Percentiles rank a stretch among this genome's conserved stretches.
Evolutionary conservation across 2,888 invertebrate species (phyloP).

Genomic region (Acrobasis repandana): DNA sequence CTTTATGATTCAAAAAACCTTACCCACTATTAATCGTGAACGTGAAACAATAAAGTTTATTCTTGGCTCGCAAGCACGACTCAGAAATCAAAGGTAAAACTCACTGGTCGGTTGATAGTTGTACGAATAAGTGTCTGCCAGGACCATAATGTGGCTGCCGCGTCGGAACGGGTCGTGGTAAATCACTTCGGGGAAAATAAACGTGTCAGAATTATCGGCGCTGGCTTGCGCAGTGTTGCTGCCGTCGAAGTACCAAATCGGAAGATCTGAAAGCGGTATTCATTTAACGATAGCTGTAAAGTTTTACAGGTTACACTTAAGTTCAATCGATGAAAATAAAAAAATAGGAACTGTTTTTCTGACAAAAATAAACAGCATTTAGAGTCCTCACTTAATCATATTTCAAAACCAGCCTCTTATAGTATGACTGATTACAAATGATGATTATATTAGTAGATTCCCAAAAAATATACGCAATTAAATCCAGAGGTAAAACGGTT

Average conservation of each 20-base stretch:
- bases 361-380: not conserved
- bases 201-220: constrained; percentile 87
- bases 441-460: too few species aligned
- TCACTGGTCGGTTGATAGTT: constrained; percentile 80
- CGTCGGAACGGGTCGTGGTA: constrained; percentile 92
- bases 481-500: too few species aligned
- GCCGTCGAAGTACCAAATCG: constrained; percentile 90
- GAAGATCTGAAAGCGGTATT: constrained; percentile 79
- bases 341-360: not conserved
- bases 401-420: too few species aligned
- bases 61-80: too few species aligned
- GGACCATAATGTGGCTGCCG: constrained; percentile 87
- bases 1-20: too few species aligned
- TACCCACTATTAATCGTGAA: too few species aligned
- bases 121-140: constrained; percentile 89
- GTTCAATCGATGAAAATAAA: not conserved
- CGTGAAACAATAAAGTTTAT: too few species aligned
- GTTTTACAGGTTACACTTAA: not conserved
- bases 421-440: too few species aligned
- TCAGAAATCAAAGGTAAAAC: constrained; percentile 27
- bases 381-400: not conserved
- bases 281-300: constrained; percentile 2
- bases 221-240: constrained; percentile 87
- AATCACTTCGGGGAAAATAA: constrained; percentile 88
- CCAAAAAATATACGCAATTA: too few species aligned